Percentiles rank a stretch among this genome's conserved stretches.
Conservation (phyloP, 64 coral and sea anemone species). For the Stichodactyla helianthus region DNA sequence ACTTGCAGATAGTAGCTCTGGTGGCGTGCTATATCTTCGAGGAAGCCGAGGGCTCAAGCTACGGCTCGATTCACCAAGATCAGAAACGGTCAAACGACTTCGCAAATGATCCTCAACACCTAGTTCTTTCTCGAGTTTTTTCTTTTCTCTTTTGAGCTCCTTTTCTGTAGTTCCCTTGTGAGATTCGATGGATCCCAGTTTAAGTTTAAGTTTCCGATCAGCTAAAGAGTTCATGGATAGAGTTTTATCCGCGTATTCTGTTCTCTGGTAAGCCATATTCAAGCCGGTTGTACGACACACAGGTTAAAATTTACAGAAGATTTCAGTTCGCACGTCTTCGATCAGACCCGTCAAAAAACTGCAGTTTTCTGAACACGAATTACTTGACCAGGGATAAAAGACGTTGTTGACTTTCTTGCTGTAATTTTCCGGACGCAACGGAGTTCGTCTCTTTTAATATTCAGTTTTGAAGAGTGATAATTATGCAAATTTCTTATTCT, state of each 20-base stretch:
- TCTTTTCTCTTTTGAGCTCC: conserved; percentile 82
- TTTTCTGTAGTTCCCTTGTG: conserved; percentile 71
- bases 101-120: conserved; percentile 56
- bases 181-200: conserved; percentile 59
- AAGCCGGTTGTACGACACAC: too few species aligned
- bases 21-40: conserved; percentile 70
- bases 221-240: conserved; percentile 78
- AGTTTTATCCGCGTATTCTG: conserved; percentile 88
- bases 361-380: not conserved
- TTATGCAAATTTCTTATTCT: not conserved
- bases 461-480: not conserved
- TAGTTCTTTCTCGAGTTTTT: conserved; percentile 66
- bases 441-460: not conserved
- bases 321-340: not conserved
- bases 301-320: not conserved
- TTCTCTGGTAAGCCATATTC: conserved; percentile 81
- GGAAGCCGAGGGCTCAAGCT: conserved; percentile 69
- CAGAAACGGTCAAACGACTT: conserved; percentile 40
- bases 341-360: not conserved
- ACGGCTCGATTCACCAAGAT: conserved; percentile 16
- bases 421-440: conserved; percentile 14
- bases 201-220: conserved; percentile 78
- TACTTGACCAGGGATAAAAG: not conserved
- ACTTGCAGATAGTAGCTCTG: conserved; percentile 32
- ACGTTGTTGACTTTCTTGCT: conserved; percentile 7